A percentile compares a stretch with the other conserved stretches of the same genome.
phyloP scores from a whole-genome alignment of 2,797 vertebrate species.

The Megalops cyprinoides region DNA sequence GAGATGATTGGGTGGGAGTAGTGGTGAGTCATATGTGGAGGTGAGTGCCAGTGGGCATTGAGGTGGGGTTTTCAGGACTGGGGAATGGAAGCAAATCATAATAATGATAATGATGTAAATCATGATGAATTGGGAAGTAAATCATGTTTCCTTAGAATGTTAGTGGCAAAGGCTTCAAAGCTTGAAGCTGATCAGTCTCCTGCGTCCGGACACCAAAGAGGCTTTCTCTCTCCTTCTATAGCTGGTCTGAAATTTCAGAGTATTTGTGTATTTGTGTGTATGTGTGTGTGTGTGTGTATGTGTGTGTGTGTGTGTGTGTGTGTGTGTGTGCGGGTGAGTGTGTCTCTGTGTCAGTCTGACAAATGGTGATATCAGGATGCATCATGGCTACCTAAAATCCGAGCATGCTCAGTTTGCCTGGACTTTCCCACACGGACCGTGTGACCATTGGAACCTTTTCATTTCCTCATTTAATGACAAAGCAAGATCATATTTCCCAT shows the following conservation, averaged over 20 bases:
- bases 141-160: neutral
- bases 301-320: neutral
- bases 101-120: neutral
- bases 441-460: constrained; percentile 14
- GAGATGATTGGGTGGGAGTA: neutral
- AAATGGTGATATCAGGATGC: constrained; percentile 27
- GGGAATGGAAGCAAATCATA: neutral
- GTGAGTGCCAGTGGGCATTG: neutral
- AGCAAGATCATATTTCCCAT: neutral
- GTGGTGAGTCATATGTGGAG: neutral
- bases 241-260: neutral
- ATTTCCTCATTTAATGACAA: neutral
- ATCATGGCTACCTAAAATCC: constrained; percentile 15
- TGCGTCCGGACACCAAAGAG: neutral
- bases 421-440: neutral
- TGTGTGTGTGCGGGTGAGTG: neutral
- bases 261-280: neutral
- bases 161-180: neutral
- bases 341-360: constrained; percentile 24
- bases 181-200: neutral
- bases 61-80: neutral
- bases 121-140: neutral
- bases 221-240: constrained; percentile 12
- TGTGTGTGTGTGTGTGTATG: neutral
- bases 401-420: constrained; percentile 15